Conservation (phyloP, 2,113 vertebrate genomes). For the Pardalotus punctatus region DNA sequence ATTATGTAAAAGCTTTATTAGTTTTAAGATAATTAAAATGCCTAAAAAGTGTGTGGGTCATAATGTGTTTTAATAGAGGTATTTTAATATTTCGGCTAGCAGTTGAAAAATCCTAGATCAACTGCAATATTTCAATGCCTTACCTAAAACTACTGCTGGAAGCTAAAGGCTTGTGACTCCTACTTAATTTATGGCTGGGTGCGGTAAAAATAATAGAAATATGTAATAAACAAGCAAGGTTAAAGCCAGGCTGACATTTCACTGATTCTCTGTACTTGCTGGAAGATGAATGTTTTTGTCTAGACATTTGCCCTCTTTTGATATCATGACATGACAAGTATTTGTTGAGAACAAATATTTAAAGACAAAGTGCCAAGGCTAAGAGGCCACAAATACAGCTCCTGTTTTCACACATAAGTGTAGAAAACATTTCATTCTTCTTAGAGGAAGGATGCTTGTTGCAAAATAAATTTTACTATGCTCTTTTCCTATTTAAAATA, state of each 20-base stretch:
- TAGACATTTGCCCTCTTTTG: not conserved
- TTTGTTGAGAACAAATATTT: not conserved
- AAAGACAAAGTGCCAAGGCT: not conserved
- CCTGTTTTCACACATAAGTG: not conserved
- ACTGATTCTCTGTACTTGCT: not conserved
- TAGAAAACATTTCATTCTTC: not conserved
- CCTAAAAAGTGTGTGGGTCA: fast-evolving
- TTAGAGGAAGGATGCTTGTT: not conserved
- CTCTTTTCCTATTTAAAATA: not conserved
- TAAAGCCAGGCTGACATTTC: not conserved
- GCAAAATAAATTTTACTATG: not conserved
- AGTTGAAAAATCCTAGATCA: not conserved
- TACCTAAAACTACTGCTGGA: not conserved
- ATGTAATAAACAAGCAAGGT: not conserved
- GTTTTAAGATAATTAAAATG: not conserved
- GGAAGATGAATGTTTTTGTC: not conserved
- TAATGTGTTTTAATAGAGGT: not conserved
- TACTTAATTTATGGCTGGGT: not conserved
- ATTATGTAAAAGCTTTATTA: not conserved
- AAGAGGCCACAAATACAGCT: not conserved
- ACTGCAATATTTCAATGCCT: not conserved
- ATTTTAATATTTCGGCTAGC: not conserved
- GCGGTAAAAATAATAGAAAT: not conserved
- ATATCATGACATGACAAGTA: not conserved
- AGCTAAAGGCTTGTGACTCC: not conserved